These are phyloP conservation scores for Labeo catla DNA, from an alignment of 2,113 vertebrate species.

Conservation along the genomic window DNA sequence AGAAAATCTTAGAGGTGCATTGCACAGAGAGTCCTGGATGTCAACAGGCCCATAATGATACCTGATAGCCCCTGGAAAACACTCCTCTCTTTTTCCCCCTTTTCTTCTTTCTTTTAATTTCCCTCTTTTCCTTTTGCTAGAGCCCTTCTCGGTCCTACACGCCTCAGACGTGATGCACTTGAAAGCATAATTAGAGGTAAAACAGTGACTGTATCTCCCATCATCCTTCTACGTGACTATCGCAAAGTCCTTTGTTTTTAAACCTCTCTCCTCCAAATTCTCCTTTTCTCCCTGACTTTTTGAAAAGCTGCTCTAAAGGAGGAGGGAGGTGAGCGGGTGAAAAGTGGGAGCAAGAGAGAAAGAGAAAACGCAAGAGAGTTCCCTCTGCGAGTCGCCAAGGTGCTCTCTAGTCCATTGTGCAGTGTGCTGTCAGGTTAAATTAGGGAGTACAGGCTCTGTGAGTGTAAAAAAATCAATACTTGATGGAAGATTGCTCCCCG, in stretches of 20 bases:
- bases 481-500: conserved; percentile 99
- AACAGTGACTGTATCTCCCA: conserved; percentile 67
- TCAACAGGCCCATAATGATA: conserved; percentile 81
- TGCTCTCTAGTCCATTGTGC: conserved; percentile 98
- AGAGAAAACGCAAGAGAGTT: conserved; percentile 71
- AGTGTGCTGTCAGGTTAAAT: conserved; percentile 99
- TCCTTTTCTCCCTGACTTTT: conserved; percentile 74
- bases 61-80: conserved; percentile 75
- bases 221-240: conserved; percentile 29
- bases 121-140: conserved; percentile 46
- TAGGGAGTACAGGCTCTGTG: conserved; percentile 99
- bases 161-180: conserved; percentile 68
- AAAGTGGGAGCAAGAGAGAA: conserved; percentile 56
- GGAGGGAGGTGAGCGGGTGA: conserved; percentile 35
- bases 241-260: conserved; percentile 77
- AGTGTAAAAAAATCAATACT: conserved; percentile 99
- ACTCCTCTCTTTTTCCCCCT: conserved; percentile 66
- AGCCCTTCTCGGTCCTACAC: conserved; percentile 64
- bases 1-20: conserved; percentile 74
- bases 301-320: conserved; percentile 63
- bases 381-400: conserved; percentile 94
- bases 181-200: conserved; percentile 87
- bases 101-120: conserved; percentile 47
- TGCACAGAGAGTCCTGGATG: conserved; percentile 78
- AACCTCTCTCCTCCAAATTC: conserved; percentile 62